These are phyloP conservation scores for Plebejus anna DNA, from an alignment of 2,888 invertebrate genomes.

Conservation along the genomic window DNA sequence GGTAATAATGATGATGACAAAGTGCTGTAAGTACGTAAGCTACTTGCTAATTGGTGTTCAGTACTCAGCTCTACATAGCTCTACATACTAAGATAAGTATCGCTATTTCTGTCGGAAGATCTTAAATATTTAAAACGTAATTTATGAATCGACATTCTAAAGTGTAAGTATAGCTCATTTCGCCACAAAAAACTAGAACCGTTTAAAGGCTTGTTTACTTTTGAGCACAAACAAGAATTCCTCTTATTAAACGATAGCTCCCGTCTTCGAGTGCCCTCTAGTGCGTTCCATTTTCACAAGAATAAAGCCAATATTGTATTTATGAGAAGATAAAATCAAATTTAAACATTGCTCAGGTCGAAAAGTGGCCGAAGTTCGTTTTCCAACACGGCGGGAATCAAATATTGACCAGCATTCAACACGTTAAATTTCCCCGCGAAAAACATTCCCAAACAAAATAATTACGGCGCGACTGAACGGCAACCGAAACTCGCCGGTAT, in stretches of 20 bases:
- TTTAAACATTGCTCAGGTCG: constrained; percentile 52
- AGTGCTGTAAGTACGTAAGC: not conserved
- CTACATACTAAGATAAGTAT: not conserved
- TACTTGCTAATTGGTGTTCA: not conserved
- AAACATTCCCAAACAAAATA: constrained; percentile 73
- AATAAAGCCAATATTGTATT: constrained; percentile 30
- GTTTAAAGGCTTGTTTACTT: constrained; percentile 4
- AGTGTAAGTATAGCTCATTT: not conserved
- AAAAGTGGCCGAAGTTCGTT: constrained; percentile 49
- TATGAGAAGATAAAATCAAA: constrained; percentile 47
- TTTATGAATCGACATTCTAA: not conserved
- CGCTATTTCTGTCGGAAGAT: not conserved
- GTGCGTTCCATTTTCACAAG: constrained; percentile 23
- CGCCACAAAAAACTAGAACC: constrained; percentile 12
- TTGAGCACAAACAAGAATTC: constrained; percentile 7
- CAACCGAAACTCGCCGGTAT: constrained; percentile 56
- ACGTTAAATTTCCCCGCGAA: constrained; percentile 65
- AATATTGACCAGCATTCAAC: constrained; percentile 74
- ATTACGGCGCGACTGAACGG: constrained; percentile 56
- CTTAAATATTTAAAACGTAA: not conserved
- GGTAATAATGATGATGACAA: not conserved
- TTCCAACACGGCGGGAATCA: constrained; percentile 52
- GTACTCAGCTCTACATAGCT: not conserved
- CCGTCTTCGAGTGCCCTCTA: constrained; percentile 11
- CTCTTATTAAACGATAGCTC: constrained; percentile 12